Evolutionary conservation across 2,113 vertebrate genomes (phyloP).

Genomic region (Theristicus caerulescens): DNA sequence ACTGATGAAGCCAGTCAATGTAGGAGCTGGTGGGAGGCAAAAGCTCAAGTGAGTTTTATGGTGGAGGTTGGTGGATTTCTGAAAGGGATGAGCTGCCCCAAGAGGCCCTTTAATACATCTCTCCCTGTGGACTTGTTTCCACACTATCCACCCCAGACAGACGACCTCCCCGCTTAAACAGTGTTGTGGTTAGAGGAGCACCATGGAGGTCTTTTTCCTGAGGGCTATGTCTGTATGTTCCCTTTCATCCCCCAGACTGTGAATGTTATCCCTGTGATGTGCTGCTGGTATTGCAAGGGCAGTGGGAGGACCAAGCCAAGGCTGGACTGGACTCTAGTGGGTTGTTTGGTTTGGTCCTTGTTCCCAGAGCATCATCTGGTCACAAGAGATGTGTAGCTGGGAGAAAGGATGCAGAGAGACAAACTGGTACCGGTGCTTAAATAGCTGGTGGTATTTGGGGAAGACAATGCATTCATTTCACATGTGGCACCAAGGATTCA

Average conservation of each 20-base stretch:
- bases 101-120: neutral
- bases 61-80: neutral
- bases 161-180: neutral
- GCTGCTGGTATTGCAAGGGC: neutral
- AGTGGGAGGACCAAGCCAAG: neutral
- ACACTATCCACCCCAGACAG: neutral
- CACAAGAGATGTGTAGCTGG: neutral
- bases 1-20: neutral
- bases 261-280: neutral
- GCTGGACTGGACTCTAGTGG: neutral
- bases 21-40: neutral
- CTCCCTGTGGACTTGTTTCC: neutral
- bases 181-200: neutral
- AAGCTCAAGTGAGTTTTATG: neutral
- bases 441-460: neutral
- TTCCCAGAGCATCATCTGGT: neutral
- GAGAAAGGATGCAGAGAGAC: neutral
- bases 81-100: neutral
- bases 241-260: neutral
- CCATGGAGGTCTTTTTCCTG: neutral
- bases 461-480: neutral
- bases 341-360: neutral
- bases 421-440: neutral
- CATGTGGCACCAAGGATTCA: neutral
- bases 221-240: rapidly evolving